These are phyloP conservation scores for Tauraco erythrolophus DNA, from an alignment of 2,113 vertebrate species.

Conservation along the genomic window DNA sequence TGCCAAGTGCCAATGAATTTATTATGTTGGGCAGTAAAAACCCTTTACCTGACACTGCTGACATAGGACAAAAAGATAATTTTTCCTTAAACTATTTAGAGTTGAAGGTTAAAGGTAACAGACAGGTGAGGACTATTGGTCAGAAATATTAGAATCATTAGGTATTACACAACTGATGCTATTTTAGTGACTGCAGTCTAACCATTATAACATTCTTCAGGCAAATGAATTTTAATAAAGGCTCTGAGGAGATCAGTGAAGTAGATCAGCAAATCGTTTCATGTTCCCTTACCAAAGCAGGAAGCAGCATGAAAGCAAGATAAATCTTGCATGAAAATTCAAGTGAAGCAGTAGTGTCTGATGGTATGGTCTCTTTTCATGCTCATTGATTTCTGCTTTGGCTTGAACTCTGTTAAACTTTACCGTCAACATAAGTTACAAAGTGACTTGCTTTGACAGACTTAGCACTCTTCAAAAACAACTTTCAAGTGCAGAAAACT, in stretches of 20 bases:
- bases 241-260: neutral
- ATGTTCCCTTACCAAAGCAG: neutral
- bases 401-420: slow-evolving; percentile 32
- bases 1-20: neutral
- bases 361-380: neutral
- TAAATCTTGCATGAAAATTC: neutral
- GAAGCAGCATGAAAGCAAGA: neutral
- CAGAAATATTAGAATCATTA: neutral
- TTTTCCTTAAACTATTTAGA: neutral
- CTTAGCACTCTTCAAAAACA: neutral
- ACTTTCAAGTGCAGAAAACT: neutral
- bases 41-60: neutral
- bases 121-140: neutral
- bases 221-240: neutral
- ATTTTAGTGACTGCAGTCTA: neutral
- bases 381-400: neutral
- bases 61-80: neutral
- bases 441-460: neutral
- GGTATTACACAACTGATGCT: neutral
- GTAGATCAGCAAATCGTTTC: neutral
- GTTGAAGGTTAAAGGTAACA: neutral
- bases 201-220: neutral
- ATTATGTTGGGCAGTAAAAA: neutral
- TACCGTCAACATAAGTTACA: neutral
- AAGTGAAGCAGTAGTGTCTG: neutral